Base-by-base conservation (phyloP, 2,888 invertebrate species). In the Sussaba pulchella region DNA sequence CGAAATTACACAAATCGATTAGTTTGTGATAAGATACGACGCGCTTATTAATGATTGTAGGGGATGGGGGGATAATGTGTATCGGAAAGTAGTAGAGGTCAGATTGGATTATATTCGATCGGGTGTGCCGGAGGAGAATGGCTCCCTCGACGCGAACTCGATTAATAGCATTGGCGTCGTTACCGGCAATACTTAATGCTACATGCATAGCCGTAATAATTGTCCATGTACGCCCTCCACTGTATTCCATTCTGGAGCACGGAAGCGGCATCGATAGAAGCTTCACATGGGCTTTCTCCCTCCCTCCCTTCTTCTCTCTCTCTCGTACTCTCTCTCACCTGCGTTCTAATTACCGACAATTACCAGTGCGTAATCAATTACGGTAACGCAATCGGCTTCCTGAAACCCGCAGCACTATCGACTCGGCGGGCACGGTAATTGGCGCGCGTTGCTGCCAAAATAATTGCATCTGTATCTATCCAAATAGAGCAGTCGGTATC, bases 301-400 rank as follows among this genome's bases (percentile, higher is more conserved):
- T 70, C 19, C 57, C 12, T 57, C 24, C 12, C 17, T 45, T 50
- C 39, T n/a, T 12, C 57, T 8, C 52, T 19, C 6, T 39, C 50
- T 52, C 52, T 12, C 70, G 57, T n/a, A 59, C 14, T 36, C 57
- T 67, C 50, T 41, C 50, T 83, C 81, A 84, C 84, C 88, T 83
- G 87, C 87, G 87, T 86, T 88, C 88, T 90, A 90, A 89, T 89
- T 90, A 89, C 87, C 87, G 86, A 88, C 88, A 89, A 89, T 89
- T 90, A 89, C 88, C 88, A 85, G 87, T 87, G 87, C 89, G 88
- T 90, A 88, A 89, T 89, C 88, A 89, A 90, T 90, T 90, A 90
- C 89, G 84, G 86, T 86, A 89, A 89, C 87, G 88, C 87, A 88
- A 89, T 89, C 87, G 87, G 84, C 85, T 75, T 83, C 86, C 67